Percentiles rank a stretch among this genome's conserved stretches.
phyloP scores from a whole-genome alignment of 1,140 invertebrate species.

The Psilanteris sp. region DNA sequence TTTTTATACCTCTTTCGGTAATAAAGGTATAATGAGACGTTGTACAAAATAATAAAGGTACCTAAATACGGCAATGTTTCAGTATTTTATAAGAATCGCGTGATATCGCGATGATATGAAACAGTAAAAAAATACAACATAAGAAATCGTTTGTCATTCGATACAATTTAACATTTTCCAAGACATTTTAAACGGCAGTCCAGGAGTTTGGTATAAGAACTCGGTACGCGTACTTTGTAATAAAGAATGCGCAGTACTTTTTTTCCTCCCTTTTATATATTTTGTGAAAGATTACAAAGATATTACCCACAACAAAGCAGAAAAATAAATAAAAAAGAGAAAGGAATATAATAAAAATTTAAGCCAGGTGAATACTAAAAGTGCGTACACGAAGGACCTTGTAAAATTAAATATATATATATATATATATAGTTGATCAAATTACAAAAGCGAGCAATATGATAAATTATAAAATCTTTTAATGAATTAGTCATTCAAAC shows the following conservation, averaged over 20 bases:
- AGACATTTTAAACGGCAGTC: conserved; percentile 6
- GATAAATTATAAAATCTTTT: no score
- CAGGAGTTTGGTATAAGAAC: conserved; percentile 1
- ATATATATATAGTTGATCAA: no score
- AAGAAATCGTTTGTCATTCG: conserved; percentile 14
- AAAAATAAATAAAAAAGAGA: conserved; percentile 22
- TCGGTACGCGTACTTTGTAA: conserved; percentile 1
- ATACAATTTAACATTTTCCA: conserved; percentile 12
- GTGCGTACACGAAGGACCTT: no score
- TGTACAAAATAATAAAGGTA: conserved; percentile 39
- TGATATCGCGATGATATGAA: no score
- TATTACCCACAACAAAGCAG: conserved; percentile 33
- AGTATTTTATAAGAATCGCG: conserved; percentile 32
- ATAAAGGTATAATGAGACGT: conserved; percentile 31
- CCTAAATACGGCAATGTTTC: neutral
- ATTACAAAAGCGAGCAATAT: no score
- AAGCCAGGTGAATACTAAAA: no score
- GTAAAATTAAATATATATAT: no score
- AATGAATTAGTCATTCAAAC: no score
- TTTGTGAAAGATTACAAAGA: conserved; percentile 31
- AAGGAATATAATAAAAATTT: conserved; percentile 33
- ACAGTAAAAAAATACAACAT: conserved; percentile 5
- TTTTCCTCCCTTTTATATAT: conserved; percentile 24
- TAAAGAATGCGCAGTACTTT: conserved; percentile 33
- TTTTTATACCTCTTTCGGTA: no score